Conservation (phyloP, 2,797 vertebrate species). For the Acestrorhynchus altus region DNA sequence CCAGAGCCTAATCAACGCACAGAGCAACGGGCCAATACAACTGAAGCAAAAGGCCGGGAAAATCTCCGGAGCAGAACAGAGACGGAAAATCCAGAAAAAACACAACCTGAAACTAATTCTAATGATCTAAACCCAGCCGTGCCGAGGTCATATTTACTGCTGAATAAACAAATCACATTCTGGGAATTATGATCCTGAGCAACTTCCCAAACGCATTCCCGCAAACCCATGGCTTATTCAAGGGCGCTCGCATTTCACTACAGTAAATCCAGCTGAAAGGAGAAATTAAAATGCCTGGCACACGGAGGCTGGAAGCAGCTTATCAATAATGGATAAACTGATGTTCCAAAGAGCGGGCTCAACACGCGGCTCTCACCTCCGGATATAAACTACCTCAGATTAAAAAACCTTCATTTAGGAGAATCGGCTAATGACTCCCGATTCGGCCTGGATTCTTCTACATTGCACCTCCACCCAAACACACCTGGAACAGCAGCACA, state of each 20-base stretch:
- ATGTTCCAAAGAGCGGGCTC: constrained; percentile 30
- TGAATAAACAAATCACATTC: constrained; percentile 14
- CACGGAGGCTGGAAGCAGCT: constrained; percentile 20
- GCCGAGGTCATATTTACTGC: constrained; percentile 7
- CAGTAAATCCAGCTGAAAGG: constrained; percentile 2
- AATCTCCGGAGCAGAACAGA: not conserved
- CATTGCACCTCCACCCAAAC: no score
- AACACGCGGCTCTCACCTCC: not conserved
- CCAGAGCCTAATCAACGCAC: not conserved
- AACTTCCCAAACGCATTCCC: not conserved
- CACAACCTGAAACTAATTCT: not conserved
- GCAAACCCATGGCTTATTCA: not conserved
- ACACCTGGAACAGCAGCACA: no score
- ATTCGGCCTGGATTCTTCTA: no score
- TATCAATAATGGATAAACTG: constrained; percentile 49
- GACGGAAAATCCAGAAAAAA: not conserved
- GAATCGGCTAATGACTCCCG: no score
- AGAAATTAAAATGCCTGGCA: constrained; percentile 34
- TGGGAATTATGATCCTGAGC: not conserved
- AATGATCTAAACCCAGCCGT: not conserved
- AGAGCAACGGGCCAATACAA: not conserved
- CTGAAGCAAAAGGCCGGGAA: not conserved
- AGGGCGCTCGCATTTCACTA: not conserved
- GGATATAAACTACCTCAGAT: constrained; percentile 1
- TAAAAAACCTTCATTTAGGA: not conserved